These are phyloP conservation scores for Oxyruncus cristatus DNA, from an alignment of 2,113 vertebrate genomes.

Conservation along the genomic window DNA sequence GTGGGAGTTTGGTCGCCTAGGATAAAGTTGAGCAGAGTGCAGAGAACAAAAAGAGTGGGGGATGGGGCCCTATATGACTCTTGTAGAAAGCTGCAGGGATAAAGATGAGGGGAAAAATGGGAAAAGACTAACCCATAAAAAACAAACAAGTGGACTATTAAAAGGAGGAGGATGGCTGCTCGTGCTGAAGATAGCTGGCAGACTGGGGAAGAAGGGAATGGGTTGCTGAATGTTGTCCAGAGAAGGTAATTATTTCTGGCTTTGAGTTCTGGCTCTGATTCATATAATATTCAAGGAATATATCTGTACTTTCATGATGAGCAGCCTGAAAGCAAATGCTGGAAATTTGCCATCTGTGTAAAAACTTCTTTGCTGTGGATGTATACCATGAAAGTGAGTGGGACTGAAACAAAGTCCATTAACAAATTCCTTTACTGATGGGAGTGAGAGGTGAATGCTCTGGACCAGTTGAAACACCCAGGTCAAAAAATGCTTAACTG, in stretches of 20 bases:
- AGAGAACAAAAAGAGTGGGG: neutral
- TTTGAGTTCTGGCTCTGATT: constrained; percentile 4
- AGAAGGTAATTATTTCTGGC: constrained; percentile 29
- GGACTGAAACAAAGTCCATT: neutral
- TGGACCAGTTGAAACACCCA: neutral
- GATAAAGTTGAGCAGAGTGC: neutral
- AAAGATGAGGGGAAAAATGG: neutral
- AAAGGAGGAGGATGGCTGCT: neutral
- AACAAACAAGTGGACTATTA: neutral
- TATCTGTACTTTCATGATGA: constrained; percentile 27
- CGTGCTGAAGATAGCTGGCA: neutral
- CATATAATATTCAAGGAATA: constrained; percentile 35
- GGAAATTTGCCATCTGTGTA: neutral
- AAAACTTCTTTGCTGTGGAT: neutral
- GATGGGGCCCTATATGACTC: neutral
- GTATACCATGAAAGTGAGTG: neutral
- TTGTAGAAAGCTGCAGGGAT: neutral
- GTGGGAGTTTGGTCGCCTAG: neutral
- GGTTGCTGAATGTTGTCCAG: neutral
- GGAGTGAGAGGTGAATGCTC: neutral
- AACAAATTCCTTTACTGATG: neutral
- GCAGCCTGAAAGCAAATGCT: constrained; percentile 22
- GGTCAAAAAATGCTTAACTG: neutral
- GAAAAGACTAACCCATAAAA: neutral
- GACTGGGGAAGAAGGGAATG: neutral